Base-by-base conservation (phyloP, 1,140 invertebrate genomes). In the Trinorchestia longiramus region DNA sequence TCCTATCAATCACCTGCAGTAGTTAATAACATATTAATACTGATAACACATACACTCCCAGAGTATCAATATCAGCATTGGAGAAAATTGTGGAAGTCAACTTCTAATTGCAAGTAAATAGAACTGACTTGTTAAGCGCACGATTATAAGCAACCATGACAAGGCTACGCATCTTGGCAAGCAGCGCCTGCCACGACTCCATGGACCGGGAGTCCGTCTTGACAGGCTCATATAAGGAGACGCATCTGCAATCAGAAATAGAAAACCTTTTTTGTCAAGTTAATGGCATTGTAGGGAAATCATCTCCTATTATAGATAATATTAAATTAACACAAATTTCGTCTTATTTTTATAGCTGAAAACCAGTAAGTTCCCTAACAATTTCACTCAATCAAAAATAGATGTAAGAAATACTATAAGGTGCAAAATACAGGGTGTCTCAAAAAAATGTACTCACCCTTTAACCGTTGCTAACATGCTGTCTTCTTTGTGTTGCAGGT, bases 201-300 rank as follows among this genome's bases (percentile, higher is more conserved):
- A 98, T 98, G 96, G 98, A 98, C 96, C 98, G 98, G 92, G 98
- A 98, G 97, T 99, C 99, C 87, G 98, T 98, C 97, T 99, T 99
- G 28, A 98, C 98, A 53, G 99, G 99, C 97, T 99, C 99, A 97
- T 99, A 98, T 43, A 99, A 98, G 95, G 99, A 98, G 96, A 99
- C 98, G 97, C 99, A 99, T 97, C 99, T 98, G 97, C 40, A 96
- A 53, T 8, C 47, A 28, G 36, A 77, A 19, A 19, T 23, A 77
- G 62, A 36, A 19, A 15, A 77, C 62, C 11, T 77, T 36, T 36
- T 77, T 77, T 77, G 3, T 3, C 11, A 77, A 11, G 36, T 77
- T 19, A 53, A 53, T 53, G 47, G 19, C 47, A 77, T 19, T 77
- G 62, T 77, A 77, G 1, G 62, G 8, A 77, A 53, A 77, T 77